Conservation (phyloP, 1,140 invertebrate species). For the Cardiocondyla obscurior region DNA sequence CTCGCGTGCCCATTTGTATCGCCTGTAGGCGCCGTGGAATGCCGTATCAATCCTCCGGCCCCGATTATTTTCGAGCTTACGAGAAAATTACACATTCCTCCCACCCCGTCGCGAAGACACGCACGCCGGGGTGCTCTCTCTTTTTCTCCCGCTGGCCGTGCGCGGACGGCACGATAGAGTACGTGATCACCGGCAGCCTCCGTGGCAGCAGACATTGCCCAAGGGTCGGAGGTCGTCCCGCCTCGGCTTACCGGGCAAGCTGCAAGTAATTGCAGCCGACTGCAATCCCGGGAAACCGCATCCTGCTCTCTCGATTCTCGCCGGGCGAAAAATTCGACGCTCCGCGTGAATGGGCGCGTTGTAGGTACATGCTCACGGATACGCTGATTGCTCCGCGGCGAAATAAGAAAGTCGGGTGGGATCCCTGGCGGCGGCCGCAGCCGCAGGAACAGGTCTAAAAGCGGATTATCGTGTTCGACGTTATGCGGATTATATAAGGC, state of each 20-base stretch:
- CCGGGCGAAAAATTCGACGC: constrained; percentile 63
- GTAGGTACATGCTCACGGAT: constrained; percentile 35
- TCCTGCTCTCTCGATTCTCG: constrained; percentile 52
- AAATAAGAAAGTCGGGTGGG: constrained; percentile 54
- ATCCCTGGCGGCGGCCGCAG: neutral
- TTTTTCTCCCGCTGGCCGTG: constrained; percentile 43
- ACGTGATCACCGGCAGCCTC: constrained; percentile 80
- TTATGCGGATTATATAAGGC: constrained; percentile 40
- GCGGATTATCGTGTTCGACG: constrained; percentile 43
- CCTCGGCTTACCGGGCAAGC: constrained; percentile 77
- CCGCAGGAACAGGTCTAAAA: constrained; percentile 36
- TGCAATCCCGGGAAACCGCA: constrained; percentile 76
- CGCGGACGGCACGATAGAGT: constrained; percentile 73
- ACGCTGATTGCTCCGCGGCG: constrained; percentile 41
- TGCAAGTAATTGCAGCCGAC: constrained; percentile 78
- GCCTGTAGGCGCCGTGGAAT: constrained; percentile 37
- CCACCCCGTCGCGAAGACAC: constrained; percentile 39
- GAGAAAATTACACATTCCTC: constrained; percentile 77
- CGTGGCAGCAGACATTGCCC: constrained; percentile 72
- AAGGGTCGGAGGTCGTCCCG: constrained; percentile 78
- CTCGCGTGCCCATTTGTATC: constrained; percentile 27
- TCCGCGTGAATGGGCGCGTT: constrained; percentile 62
- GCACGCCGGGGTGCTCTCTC: constrained; percentile 32
- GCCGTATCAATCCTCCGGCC: constrained; percentile 64
- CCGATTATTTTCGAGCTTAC: constrained; percentile 76